Base-by-base conservation (phyloP, 2,113 vertebrate species). In the Acanthochromis polyacanthus region DNA sequence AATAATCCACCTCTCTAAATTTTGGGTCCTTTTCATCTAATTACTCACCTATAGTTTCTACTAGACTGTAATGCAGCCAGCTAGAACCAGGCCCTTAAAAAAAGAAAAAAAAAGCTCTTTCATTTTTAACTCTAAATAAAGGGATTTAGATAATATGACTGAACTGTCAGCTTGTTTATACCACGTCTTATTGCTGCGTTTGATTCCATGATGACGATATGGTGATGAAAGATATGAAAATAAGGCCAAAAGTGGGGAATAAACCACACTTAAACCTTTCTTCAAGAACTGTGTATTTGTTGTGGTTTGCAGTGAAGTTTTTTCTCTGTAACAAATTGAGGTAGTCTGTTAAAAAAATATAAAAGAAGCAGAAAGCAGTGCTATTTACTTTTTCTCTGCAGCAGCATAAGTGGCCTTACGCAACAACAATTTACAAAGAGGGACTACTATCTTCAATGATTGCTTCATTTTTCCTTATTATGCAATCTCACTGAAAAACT, bases 301-400 rank as follows among this genome's bases (percentile, higher is more conserved):
- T 50, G 1, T 4, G 46, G 9, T 16, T 40, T 19, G 19, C n/a
- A 28, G 20, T 20, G 22, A 32, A 23, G 10, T 38, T 10, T 0
- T 58, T 58, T 66, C 4, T 28, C 45, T 8, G 40, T 14, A 30
- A 32, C 6, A 48, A 20, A 69, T 17, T 19, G 5, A 1, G 8
- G 8, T 10, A 4, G 48, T 5, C 0, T 50, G 2, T 36, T 19
- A 25, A 25, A 25, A 25, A 2, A 25, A 25, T 17, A 38, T n/a
- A 20, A 48, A n/a, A 28, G 30, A 4, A 30, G 16, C 8, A 23
- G 3, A 36, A 28, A 19, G 10, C 6, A 28, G 43, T 17, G 20
- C 43, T 16, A 25, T 50, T 32, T 22, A 79, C 19, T 43, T 63
- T 30, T 22, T 10, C 59, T 23, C 51, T 71, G 55, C 23, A 60